Evolutionary conservation across 2,113 vertebrate species (phyloP), one percentile per base, ranked within the genome.

Genomic region (Taxidea taxus): DNA sequence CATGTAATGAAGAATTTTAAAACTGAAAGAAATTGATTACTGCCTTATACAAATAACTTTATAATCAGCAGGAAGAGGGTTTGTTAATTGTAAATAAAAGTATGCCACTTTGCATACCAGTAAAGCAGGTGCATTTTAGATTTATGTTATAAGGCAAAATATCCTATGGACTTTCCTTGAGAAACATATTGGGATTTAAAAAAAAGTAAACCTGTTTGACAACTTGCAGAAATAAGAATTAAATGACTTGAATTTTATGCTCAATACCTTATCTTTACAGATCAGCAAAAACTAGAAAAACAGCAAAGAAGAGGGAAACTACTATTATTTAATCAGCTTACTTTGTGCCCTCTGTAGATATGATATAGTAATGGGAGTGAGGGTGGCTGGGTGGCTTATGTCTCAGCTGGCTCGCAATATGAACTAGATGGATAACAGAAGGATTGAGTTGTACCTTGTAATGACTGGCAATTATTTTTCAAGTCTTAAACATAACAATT

Each of bases 11-110:
- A 21, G 7, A 20, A 91, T 82, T 95, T 94, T 83, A 74, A 91
- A 94, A 62, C 44, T 42, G 16, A 86, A 88, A 84, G 47, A 96
- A 87, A 64, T 62, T 87, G 39, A 84, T 29, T 82, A 42, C 42
- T 96, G 15, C 62, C 31, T 96, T 95, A 83, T 87, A 90, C 29
- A 94, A 18, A 60, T 93, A 94, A 64, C 64, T 91, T 87, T 60
- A 16, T 39, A 82, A 20, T 80, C 27, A 93, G 10, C 34, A 74
- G 20, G 92, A 54, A 91, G 51, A 87, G 18, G 4, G 9, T 60
- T 81, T 39, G 12, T 68, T 95, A 27, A 60, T 68, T 94, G 34
- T 87, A 81, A 95, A 68, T 82, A 49, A 95, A 95, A 44, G 4
- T 90, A 13, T 74, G 37, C n/a, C 29, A 70, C 29, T 81, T 81